A percentile compares a stretch with the other conserved stretches of the same genome.
Conservation (phyloP, 2,888 invertebrate genomes). For the Acleris holmiana region DNA sequence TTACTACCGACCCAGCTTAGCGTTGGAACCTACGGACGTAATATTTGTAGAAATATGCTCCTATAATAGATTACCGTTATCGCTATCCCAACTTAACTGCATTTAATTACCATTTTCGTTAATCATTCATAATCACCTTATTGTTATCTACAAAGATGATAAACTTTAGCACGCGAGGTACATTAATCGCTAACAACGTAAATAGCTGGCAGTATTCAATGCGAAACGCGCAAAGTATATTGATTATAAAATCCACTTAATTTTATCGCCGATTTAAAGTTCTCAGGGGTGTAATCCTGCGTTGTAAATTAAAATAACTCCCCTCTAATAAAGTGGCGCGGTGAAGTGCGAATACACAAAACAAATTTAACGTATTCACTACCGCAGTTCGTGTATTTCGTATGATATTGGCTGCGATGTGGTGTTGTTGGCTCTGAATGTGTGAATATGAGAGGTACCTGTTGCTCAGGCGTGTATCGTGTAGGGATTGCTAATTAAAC, state of each 20-base stretch:
- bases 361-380: conserved; percentile 16
- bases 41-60: neutral
- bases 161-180: neutral
- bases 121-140: conserved; percentile 9
- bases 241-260: neutral
- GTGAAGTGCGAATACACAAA: conserved; percentile 34
- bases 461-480: conserved; percentile 43
- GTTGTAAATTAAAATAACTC: conserved; percentile 34
- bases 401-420: too few relatives aligned
- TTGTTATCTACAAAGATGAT: conserved; percentile 2
- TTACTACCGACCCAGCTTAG: too few relatives aligned
- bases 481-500: conserved; percentile 53
- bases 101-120: conserved; percentile 8
- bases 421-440: too few relatives aligned
- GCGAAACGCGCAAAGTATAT: neutral
- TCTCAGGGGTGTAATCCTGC: conserved; percentile 23
- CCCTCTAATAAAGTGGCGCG: conserved; percentile 31
- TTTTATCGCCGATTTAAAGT: conserved; percentile 19
- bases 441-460: conserved; percentile 43
- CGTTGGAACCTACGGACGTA: too few relatives aligned
- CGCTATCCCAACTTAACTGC: conserved; percentile 8
- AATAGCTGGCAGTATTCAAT: neutral
- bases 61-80: conserved; percentile 1
- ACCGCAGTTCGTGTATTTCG: too few relatives aligned
- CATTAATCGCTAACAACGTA: neutral